Percentiles rank a stretch among this genome's conserved stretches.
Conservation (phyloP, 2,888 invertebrate genomes). For the Cinara cedri region DNA sequence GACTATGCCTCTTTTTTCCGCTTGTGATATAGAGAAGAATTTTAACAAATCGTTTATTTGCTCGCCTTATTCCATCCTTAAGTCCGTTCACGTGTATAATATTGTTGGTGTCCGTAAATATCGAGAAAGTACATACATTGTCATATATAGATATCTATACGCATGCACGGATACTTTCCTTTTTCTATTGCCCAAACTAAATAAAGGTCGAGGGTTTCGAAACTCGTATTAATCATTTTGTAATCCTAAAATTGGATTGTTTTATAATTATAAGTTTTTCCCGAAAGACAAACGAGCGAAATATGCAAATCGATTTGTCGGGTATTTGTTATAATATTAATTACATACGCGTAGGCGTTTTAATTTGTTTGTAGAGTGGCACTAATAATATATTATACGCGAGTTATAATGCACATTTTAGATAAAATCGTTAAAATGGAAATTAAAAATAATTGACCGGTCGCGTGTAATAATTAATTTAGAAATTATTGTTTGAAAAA, state of each 20-base stretch:
- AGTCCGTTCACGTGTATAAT: too few relatives aligned
- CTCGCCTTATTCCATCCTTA: too few relatives aligned
- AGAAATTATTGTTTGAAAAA: too few relatives aligned
- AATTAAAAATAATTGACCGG: too few relatives aligned
- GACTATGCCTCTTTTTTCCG: too few relatives aligned
- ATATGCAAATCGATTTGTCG: conserved; percentile 12
- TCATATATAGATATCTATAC: not conserved
- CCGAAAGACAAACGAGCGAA: not conserved
- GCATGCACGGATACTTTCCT: conserved; percentile 25
- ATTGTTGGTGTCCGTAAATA: not conserved
- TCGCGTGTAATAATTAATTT: too few relatives aligned
- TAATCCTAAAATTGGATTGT: conserved; percentile 6
- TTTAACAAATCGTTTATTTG: too few relatives aligned
- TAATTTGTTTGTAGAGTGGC: not conserved
- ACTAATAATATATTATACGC: too few relatives aligned
- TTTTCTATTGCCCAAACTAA: not conserved
- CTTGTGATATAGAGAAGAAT: too few relatives aligned
- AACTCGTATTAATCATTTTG: conserved; percentile 13
- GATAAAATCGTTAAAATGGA: too few relatives aligned
- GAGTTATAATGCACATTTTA: too few relatives aligned
- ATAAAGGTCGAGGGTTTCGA: conserved; percentile 16
- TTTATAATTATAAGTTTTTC: conserved; percentile 14
- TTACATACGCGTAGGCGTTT: conserved; percentile 1
- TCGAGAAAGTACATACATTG: conserved; percentile 45
- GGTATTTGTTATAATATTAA: not conserved